Evolutionary conservation across 2,888 invertebrate species (phyloP), one percentile per base, ranked within the genome.

Genomic region (Drosophila seclusa): DNA sequence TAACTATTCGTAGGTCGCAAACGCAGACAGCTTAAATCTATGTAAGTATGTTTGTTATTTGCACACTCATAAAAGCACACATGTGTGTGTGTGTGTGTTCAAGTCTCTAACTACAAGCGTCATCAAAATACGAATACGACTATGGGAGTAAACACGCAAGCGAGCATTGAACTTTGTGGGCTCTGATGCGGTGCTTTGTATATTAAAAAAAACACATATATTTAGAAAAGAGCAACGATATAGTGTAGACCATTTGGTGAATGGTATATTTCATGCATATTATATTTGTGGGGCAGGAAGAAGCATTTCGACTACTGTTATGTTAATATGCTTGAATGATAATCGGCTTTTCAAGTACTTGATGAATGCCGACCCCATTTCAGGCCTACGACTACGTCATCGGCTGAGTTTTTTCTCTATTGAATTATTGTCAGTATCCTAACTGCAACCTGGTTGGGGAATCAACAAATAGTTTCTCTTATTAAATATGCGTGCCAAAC

Each of bases 91-190:
- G 45, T 45, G 21, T 45, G 45, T 45, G 16, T 24, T 4, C 16
- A 45, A 45, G 45, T 24, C 45, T 24, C 61, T 49, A 52, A 57
- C 61, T 45, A 61, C 27, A 48, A 27, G 32, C 40, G 42, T 40
- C 42, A 42, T 62, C 55, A 27, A 36, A 32, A 59, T 53, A 54
- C 27, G 21, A 36, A 55, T 38, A 34, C 55, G 13, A 31, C 50
- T 49, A 54, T 58, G 42, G 49, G 45, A 34, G 66, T 32, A 58
- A 52, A 24, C 70, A 66, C 59, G 50, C 59, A 59, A 59, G 52
- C 50, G 68, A 59, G 52, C 68, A 59, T 52, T 68, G 69, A 62
- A 68, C 70, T 69, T 62, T 62, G 49, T 69, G 18, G 55, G 55
- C 42, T 70, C 21, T 55, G 38, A 36, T 53, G 53, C 36, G n/a